Evolutionary conservation across 1,140 invertebrate genomes (phyloP).

Genomic region (Zaprionus vittiger): DNA sequence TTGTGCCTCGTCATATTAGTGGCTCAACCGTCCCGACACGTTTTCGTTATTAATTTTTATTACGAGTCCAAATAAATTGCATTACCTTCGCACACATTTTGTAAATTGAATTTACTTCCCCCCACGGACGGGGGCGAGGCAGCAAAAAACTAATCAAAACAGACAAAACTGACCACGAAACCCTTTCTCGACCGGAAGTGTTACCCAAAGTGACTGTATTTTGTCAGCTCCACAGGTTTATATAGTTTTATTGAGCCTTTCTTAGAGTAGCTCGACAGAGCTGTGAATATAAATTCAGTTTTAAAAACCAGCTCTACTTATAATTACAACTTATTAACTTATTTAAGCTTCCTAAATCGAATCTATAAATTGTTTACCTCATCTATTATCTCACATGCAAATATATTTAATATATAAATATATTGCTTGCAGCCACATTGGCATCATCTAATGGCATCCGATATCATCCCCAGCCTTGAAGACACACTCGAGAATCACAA

Average conservation of each 20-base stretch:
- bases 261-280: neutral
- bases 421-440: conserved; percentile 9
- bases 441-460: conserved; percentile 35
- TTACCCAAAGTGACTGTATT: neutral
- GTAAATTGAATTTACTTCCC: conserved; percentile 70
- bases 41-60: conserved; percentile 83
- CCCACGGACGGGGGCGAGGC: neutral
- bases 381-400: conserved; percentile 2
- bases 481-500: conserved; percentile 63
- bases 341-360: neutral
- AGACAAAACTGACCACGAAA: conserved; percentile 34
- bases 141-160: conserved; percentile 31
- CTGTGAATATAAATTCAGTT: too few species aligned
- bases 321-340: neutral
- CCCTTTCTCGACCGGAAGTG: conserved; percentile 9
- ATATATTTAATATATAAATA: neutral
- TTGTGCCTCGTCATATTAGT: conserved; percentile 80
- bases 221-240: neutral
- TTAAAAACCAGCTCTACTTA: too few species aligned
- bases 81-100: conserved; percentile 64
- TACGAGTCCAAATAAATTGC: conserved; percentile 76
- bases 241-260: neutral
- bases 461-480: conserved; percentile 22
- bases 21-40: conserved; percentile 64
- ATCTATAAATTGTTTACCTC: neutral